Base-by-base conservation (phyloP, 2,797 vertebrate genomes). In the Gymnoscopelus braueri region DNA sequence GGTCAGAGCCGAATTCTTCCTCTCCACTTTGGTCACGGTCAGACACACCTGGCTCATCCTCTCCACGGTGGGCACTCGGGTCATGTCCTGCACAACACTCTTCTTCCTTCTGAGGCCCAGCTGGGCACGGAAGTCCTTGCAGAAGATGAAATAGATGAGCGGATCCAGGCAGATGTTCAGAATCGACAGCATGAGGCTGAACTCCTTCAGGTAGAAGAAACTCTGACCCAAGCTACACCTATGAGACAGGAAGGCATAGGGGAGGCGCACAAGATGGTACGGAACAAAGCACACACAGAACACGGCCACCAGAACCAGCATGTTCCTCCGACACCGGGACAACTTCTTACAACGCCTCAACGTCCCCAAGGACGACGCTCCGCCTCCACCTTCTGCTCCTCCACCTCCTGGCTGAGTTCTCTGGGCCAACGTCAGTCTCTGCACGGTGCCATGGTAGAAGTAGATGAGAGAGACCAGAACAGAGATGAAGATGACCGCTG, bases 141-240 rank as follows among this genome's bases (percentile, higher is more conserved):
- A 92, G 86, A 93, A 91, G 54, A 92, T 79, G 75, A 93, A 92
- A 56, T 94, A 93, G 83, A 94, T 89, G 60, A 94, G 67, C 0
- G 93, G 92, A 74, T 93, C 93, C 61, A 94, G 74, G 67, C 93
- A 94, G 32, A 92, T 76, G 5, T 92, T 94, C n/a, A 92, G 79
- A 0, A 74, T 75, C 0, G 91, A 90, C 70, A 92, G 24, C 26
- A 91, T 29, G 10, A 91, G 13, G 0, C 65, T 79, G 14, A 86
- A 0, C 64, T 93, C 91, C 77, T 93, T 93, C 48, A 93, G 51
- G 69, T 88, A 84, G 52, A 78, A 85, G 65, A 92, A 77, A 0
- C 4, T n/a, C 9, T 44, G 57, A 0, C 6, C 48, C 66, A n/a
- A 55, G 0, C 2, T 14, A 48, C 68, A 73, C 2, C 0, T 0